Conservation (phyloP, 30 jellyfish, hydroid and myxozoan genomes). For the Sanderia malayensis region DNA sequence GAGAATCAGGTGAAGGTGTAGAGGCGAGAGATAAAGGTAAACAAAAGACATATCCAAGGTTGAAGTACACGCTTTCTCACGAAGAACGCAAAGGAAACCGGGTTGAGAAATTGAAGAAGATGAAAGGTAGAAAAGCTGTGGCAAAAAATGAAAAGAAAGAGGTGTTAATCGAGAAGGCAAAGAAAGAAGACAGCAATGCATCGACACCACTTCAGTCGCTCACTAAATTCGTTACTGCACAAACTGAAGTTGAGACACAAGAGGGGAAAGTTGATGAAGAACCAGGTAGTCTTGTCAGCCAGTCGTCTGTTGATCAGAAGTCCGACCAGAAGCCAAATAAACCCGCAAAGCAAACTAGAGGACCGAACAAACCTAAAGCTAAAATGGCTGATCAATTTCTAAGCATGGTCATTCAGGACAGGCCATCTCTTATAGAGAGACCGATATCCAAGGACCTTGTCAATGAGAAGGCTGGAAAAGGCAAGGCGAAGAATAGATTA, state of each 20-base stretch:
- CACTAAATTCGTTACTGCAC: not conserved
- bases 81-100: conserved; percentile 46
- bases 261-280: not conserved
- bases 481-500: conserved; percentile 21
- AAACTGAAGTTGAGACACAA: not conserved
- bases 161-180: conserved; percentile 4
- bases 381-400: conserved; percentile 33
- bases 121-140: not conserved
- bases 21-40: conserved; percentile 11
- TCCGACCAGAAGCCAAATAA: conserved; percentile 11
- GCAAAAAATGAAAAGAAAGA: not conserved
- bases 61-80: conserved; percentile 58
- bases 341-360: conserved; percentile 22
- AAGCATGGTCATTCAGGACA: conserved; percentile 89
- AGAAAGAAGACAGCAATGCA: not conserved
- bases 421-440: conserved; percentile 75
- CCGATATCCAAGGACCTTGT: conserved; percentile 38
- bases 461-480: conserved; percentile 13
- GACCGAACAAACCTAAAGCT: conserved; percentile 28
- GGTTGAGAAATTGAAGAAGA: conserved; percentile 28
- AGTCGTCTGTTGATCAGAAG: not conserved
- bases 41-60: conserved; percentile 30
- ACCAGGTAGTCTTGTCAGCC: not conserved
- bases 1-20: not conserved
- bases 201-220: conserved; percentile 3